Evolutionary conservation across 2,888 invertebrate species (phyloP).

Genomic region (Chrysotoxum bicinctum): DNA sequence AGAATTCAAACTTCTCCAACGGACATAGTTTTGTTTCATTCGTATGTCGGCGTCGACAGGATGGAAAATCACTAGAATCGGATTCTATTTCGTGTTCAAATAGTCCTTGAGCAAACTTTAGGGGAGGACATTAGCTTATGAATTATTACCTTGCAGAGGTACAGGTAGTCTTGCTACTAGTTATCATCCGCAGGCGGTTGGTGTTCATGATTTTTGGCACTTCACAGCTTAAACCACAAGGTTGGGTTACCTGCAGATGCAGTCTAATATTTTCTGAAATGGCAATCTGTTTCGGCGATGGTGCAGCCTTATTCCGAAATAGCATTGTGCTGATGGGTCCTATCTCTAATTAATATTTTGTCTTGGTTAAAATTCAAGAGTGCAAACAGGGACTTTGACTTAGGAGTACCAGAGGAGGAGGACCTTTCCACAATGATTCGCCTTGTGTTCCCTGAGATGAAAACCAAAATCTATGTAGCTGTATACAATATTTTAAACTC

Average conservation of each 20-base stretch:
- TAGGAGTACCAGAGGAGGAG: not conserved
- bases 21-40: not conserved
- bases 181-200: not conserved
- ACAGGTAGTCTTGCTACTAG: not conserved
- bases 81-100: not conserved
- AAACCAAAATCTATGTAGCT: not conserved
- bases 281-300: conserved; percentile 43
- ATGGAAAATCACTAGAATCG: not conserved
- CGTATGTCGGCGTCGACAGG: not conserved
- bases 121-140: not conserved
- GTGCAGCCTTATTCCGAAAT: conserved; percentile 32
- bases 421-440: not conserved
- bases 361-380: not conserved
- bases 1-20: too few species aligned
- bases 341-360: conserved; percentile 10
- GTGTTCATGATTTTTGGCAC: not conserved
- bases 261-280: not conserved
- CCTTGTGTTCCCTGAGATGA: not conserved
- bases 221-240: not conserved
- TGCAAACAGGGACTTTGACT: not conserved
- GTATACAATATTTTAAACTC: not conserved
- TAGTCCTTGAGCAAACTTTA: not conserved
- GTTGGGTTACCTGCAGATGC: not conserved
- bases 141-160: not conserved
- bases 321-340: conserved; percentile 14